Percentiles rank a stretch among this genome's conserved stretches.
Evolutionary conservation across 2,888 invertebrate species (phyloP).

Genomic region (Cantharis rustica): DNA sequence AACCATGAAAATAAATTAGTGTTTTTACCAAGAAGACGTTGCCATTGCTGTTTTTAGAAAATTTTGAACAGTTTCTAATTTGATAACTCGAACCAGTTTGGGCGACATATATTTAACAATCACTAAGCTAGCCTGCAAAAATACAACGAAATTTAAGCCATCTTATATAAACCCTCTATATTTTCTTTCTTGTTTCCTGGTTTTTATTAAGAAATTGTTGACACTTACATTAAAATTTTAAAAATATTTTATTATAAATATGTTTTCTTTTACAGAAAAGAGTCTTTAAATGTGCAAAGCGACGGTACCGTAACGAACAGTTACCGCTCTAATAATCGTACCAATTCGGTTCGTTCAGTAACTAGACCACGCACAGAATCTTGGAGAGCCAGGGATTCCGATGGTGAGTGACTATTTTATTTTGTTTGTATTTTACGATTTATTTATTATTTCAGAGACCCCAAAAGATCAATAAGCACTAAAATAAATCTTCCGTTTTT

Average conservation of each 20-base stretch:
- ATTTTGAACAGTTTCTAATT: too few species aligned
- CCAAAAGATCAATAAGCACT: background rate
- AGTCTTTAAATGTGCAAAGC: conserved; percentile 46
- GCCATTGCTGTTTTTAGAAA: too few species aligned
- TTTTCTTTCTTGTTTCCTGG: too few species aligned
- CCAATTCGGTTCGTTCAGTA: conserved; percentile 51
- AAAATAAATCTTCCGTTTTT: background rate
- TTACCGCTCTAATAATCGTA: conserved; percentile 47
- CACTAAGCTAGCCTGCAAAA: too few species aligned
- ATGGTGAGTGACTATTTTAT: conserved; percentile 26
- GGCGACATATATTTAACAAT: too few species aligned
- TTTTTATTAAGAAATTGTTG: too few species aligned
- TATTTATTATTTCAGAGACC: background rate
- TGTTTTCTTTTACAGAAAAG: conserved; percentile 15
- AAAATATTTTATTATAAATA: background rate
- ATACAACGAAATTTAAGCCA: too few species aligned
- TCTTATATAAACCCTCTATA: too few species aligned
- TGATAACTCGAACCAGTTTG: too few species aligned
- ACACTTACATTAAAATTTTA: too few species aligned
- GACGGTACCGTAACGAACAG: conserved; percentile 53
- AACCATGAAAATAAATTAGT: too few species aligned
- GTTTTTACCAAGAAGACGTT: too few species aligned
- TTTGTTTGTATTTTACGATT: background rate
- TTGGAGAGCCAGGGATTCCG: conserved; percentile 49
- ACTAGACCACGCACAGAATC: conserved; percentile 47